Conservation (phyloP, 2,113 vertebrate species). For the Rhynchopsitta pachyrhyncha region DNA sequence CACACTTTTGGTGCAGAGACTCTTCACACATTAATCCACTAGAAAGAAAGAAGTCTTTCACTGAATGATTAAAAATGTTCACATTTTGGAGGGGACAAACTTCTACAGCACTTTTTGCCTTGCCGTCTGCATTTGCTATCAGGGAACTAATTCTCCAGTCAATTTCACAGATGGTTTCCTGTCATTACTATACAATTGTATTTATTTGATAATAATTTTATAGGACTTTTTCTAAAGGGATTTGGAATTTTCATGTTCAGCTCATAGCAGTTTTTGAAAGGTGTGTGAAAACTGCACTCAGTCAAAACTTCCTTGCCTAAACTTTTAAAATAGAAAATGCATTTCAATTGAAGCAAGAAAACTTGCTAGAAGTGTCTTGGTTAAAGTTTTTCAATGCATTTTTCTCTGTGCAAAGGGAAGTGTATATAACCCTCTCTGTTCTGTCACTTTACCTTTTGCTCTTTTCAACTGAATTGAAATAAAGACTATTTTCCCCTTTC, state of each 20-base stretch:
- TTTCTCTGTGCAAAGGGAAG: neutral
- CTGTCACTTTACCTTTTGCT: slow-evolving; percentile 8
- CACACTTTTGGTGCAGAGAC: neutral
- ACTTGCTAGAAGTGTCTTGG: neutral
- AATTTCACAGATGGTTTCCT: slow-evolving; percentile 62
- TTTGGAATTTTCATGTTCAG: slow-evolving; percentile 24
- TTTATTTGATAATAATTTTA: slow-evolving; percentile 67
- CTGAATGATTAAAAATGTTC: slow-evolving; percentile 54
- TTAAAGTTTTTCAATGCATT: neutral
- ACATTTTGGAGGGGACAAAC: slow-evolving; percentile 41
- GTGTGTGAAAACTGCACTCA: neutral
- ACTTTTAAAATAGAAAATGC: slow-evolving; percentile 26
- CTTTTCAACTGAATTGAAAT: neutral
- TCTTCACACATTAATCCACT: neutral
- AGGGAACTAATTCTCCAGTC: slow-evolving; percentile 52
- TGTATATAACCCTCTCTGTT: neutral
- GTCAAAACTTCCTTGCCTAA: slow-evolving; percentile 14
- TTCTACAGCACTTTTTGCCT: slow-evolving; percentile 24
- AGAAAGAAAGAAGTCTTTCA: slow-evolving; percentile 39
- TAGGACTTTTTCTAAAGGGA: slow-evolving; percentile 36
- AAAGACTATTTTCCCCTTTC: neutral
- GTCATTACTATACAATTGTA: slow-evolving; percentile 60
- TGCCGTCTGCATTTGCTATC: slow-evolving; percentile 3
- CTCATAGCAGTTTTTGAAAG: slow-evolving; percentile 31
- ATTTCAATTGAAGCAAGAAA: neutral